These are phyloP conservation scores for Mythimna albipuncta DNA, from an alignment of 2,888 invertebrate species.

Conservation along the genomic window DNA sequence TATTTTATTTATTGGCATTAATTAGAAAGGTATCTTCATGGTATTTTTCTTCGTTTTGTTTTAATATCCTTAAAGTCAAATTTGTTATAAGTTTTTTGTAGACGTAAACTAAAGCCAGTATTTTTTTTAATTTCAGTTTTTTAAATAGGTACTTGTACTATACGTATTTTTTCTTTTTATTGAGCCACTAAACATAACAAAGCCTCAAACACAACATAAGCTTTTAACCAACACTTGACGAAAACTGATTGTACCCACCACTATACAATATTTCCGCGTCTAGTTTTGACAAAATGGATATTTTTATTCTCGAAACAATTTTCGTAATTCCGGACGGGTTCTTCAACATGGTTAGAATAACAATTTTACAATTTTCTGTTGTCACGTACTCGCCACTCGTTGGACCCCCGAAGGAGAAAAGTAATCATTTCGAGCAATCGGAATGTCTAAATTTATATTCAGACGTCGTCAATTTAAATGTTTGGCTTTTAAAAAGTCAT, in stretches of 20 bases:
- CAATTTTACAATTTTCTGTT: conserved; percentile 87
- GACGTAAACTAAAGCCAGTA: no score
- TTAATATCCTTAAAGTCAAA: no score
- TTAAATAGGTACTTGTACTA: no score
- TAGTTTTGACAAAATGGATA: conserved; percentile 79
- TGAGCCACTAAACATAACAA: background rate
- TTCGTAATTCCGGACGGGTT: conserved; percentile 85
- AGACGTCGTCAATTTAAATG: conserved; percentile 83
- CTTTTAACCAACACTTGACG: conserved; percentile 31
- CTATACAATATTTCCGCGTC: conserved; percentile 63
- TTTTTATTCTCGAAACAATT: conserved; percentile 85
- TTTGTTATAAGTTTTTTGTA: no score
- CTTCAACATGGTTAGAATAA: conserved; percentile 87
- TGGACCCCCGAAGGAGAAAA: conserved; percentile 83
- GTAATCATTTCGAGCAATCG: conserved; percentile 88
- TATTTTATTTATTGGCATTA: no score
- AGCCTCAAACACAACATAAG: conserved; percentile 1
- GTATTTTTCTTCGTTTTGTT: no score
- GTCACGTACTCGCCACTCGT: conserved; percentile 86
- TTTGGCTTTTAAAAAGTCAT: conserved; percentile 74
- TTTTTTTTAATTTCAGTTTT: no score
- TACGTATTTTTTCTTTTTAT: background rate
- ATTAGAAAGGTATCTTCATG: no score
- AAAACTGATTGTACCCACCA: conserved; percentile 50
- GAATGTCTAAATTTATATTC: conserved; percentile 85